Percentiles rank a stretch among this genome's conserved stretches.
These are phyloP conservation scores for Allygus modestus DNA, from an alignment of 2,888 invertebrate species.

Conservation along the genomic window DNA sequence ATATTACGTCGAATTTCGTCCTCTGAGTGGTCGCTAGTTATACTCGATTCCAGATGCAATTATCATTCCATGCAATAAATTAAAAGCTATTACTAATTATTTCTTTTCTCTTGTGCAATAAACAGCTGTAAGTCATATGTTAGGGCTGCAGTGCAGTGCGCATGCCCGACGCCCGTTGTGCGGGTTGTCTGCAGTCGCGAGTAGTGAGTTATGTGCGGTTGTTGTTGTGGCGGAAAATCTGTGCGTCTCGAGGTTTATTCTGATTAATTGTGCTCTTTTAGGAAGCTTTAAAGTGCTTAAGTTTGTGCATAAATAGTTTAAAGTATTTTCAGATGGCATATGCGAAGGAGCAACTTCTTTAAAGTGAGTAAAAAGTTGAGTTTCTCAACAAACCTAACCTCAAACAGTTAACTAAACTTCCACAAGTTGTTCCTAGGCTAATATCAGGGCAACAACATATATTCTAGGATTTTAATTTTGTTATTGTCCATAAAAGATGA, in stretches of 20 bases:
- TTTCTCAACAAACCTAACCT: neutral
- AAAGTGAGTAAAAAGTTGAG: neutral
- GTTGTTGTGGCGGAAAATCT: neutral
- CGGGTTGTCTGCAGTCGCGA: constrained; percentile 37
- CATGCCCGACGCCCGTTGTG: constrained; percentile 38
- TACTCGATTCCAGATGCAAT: no score
- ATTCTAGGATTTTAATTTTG: no score
- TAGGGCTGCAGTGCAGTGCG: neutral
- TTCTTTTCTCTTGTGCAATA: neutral
- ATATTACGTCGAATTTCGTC: no score
- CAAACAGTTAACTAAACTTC: constrained; percentile 8
- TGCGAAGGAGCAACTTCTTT: constrained; percentile 8
- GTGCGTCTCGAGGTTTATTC: constrained; percentile 8
- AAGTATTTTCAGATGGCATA: neutral
- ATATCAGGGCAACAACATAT: no score
- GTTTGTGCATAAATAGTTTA: neutral
- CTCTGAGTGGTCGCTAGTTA: no score
- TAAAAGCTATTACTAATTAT: neutral
- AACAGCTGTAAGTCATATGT: constrained; percentile 22
- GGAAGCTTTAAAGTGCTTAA: neutral
- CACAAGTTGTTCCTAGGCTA: neutral
- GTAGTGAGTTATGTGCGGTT: constrained; percentile 9
- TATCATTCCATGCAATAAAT: no score
- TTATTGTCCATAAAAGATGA: no score
- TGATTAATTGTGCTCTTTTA: neutral